Conservation (phyloP, 1,140 invertebrate species). For the Dendrolimus kikuchii region DNA sequence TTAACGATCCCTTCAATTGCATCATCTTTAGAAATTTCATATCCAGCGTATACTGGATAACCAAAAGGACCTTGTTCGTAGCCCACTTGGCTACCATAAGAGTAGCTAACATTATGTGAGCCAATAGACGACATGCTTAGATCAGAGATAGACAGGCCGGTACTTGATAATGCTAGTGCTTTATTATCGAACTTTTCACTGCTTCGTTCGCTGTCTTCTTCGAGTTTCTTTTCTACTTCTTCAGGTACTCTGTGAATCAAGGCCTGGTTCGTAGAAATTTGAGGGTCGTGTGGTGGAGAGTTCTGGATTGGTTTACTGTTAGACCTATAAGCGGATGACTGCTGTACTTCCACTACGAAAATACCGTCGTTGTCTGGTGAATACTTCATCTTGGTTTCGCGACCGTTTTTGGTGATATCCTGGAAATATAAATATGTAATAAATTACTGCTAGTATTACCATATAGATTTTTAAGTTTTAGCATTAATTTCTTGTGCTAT, state of each 20-base stretch:
- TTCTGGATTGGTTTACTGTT: slow-evolving; percentile 38
- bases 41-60: slow-evolving; percentile 76
- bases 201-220: slow-evolving; percentile 65
- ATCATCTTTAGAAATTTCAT: slow-evolving; percentile 72
- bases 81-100: slow-evolving; percentile 83
- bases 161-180: slow-evolving; percentile 72
- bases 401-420: slow-evolving; percentile 78
- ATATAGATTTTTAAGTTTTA: too few species aligned
- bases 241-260: slow-evolving; percentile 72
- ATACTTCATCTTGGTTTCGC: slow-evolving; percentile 80
- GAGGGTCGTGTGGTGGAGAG: slow-evolving; percentile 50
- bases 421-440: slow-evolving; percentile 41
- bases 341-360: slow-evolving; percentile 82
- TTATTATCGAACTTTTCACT: slow-evolving; percentile 46
- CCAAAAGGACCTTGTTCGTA: slow-evolving; percentile 81
- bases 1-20: slow-evolving; percentile 50
- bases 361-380: slow-evolving; percentile 82
- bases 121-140: slow-evolving; percentile 80
- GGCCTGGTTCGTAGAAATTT: slow-evolving; percentile 72
- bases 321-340: slow-evolving; percentile 61
- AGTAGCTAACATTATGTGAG: slow-evolving; percentile 80
- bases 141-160: slow-evolving; percentile 83
- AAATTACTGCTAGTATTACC: too few species aligned
- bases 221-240: slow-evolving; percentile 56
- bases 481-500: too few species aligned